These are phyloP conservation scores for Tyrophagus putrescentiae DNA, from an alignment of 1,140 invertebrate species.

Conservation along the genomic window DNA sequence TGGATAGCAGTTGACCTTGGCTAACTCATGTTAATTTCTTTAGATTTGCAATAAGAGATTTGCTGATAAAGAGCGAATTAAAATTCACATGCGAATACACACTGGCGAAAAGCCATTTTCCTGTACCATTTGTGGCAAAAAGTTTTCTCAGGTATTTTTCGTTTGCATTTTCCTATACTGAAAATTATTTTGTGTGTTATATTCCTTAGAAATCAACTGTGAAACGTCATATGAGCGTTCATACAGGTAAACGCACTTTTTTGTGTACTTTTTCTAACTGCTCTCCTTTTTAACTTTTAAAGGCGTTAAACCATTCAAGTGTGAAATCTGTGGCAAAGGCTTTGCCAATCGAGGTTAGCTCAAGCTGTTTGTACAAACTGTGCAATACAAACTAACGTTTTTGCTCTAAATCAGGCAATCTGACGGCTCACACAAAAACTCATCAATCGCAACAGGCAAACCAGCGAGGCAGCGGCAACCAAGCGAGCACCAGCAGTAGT, in stretches of 20 bases:
- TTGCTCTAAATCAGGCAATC: too few species aligned
- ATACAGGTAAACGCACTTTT: too few species aligned
- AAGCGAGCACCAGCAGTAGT: neutral
- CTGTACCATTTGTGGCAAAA: conserved; percentile 43
- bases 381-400: too few species aligned
- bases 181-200: neutral
- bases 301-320: conserved; percentile 81
- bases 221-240: conserved; percentile 86
- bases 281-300: too few species aligned
- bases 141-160: conserved; percentile 36
- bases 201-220: conserved; percentile 57
- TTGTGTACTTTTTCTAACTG: too few species aligned
- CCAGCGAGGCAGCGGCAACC: neutral
- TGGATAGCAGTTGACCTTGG: neutral
- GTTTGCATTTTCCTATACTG: neutral
- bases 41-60: conserved; percentile 27
- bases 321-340: conserved; percentile 69
- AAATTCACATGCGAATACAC: conserved; percentile 60
- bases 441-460: conserved; percentile 39
- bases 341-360: conserved; percentile 97
- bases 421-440: conserved; percentile 95
- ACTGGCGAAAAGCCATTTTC: conserved; percentile 50
- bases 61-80: conserved; percentile 29
- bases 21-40: neutral
- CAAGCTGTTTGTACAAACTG: too few species aligned